Conservation (phyloP, 1,140 invertebrate species). For the honey bee (Apis mellifera) region DNA sequence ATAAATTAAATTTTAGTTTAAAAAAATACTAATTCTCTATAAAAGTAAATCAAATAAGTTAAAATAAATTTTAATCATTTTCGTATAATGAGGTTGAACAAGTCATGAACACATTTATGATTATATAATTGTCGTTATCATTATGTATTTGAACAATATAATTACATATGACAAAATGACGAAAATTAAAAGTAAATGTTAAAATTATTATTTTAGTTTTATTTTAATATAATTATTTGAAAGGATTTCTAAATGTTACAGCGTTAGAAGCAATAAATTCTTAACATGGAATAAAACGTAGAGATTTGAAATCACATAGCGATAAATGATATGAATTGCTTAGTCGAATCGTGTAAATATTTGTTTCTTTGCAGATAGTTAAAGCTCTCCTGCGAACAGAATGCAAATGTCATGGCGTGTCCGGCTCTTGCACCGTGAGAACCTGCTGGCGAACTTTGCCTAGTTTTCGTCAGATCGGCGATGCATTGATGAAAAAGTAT, state of each 20-base stretch:
- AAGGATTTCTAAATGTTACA: not conserved
- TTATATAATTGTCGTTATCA: too few relatives aligned
- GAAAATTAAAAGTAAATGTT: too few relatives aligned
- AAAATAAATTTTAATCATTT: too few relatives aligned
- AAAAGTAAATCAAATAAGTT: too few relatives aligned
- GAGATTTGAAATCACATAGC: not conserved
- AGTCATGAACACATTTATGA: too few relatives aligned
- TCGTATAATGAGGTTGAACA: too few relatives aligned
- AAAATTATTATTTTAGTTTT: too few relatives aligned
- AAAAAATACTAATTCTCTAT: too few relatives aligned
- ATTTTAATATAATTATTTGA: not conserved
- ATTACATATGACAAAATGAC: too few relatives aligned
- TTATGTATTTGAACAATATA: too few relatives aligned
- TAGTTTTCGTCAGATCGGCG: constrained; percentile 91
- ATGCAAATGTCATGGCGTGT: constrained; percentile 98
- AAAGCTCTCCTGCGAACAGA: constrained; percentile 90
- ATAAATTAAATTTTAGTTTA: too few relatives aligned
- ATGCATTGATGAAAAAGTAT: constrained; percentile 92
- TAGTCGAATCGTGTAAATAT: not conserved
- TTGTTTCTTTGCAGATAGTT: constrained; percentile 86
- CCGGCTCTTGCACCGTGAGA: constrained; percentile 95
- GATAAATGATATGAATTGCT: not conserved
- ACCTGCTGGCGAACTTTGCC: constrained; percentile 97
- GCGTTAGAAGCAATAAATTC: not conserved
- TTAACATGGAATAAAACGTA: not conserved